These are phyloP conservation scores for Galerucella calmariensis DNA, from an alignment of 2,888 invertebrate genomes.

Conservation along the genomic window DNA sequence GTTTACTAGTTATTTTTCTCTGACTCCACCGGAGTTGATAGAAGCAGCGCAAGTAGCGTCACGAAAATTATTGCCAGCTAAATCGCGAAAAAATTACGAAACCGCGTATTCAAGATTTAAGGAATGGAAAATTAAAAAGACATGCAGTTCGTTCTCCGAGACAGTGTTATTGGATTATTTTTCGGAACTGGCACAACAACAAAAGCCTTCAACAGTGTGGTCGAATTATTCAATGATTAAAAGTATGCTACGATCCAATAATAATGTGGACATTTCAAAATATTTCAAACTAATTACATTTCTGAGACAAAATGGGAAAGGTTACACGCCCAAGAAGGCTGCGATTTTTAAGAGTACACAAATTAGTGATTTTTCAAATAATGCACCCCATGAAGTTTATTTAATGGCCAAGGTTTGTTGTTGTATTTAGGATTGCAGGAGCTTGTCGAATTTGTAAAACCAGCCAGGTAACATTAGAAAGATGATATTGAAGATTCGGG, in stretches of 20 bases:
- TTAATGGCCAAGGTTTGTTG: neutral
- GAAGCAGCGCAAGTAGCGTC: too few species aligned
- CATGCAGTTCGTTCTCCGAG: slow-evolving; percentile 39
- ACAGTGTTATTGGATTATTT: slow-evolving; percentile 48
- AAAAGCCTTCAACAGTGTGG: slow-evolving; percentile 49
- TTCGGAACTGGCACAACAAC: slow-evolving; percentile 48
- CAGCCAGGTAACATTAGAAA: slow-evolving; percentile 39
- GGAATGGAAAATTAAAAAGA: too few species aligned
- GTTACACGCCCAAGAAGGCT: slow-evolving; percentile 34
- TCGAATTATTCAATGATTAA: slow-evolving; percentile 28
- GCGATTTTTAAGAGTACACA: neutral
- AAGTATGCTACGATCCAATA: slow-evolving; percentile 28
- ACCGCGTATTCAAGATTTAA: too few species aligned
- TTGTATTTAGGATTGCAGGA: slow-evolving; percentile 37
- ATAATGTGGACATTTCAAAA: slow-evolving; percentile 3
- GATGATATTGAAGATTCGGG: too few species aligned
- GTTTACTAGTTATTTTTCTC: too few species aligned
- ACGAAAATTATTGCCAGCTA: too few species aligned
- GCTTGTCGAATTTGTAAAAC: slow-evolving; percentile 45
- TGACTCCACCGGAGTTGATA: too few species aligned
- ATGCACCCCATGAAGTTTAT: too few species aligned
- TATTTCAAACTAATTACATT: slow-evolving; percentile 28
- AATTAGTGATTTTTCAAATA: too few species aligned
- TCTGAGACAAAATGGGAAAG: slow-evolving; percentile 32
- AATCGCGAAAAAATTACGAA: too few species aligned